phyloP scores from a whole-genome alignment of 2,113 vertebrate genomes.

The Labrus mixtus region DNA sequence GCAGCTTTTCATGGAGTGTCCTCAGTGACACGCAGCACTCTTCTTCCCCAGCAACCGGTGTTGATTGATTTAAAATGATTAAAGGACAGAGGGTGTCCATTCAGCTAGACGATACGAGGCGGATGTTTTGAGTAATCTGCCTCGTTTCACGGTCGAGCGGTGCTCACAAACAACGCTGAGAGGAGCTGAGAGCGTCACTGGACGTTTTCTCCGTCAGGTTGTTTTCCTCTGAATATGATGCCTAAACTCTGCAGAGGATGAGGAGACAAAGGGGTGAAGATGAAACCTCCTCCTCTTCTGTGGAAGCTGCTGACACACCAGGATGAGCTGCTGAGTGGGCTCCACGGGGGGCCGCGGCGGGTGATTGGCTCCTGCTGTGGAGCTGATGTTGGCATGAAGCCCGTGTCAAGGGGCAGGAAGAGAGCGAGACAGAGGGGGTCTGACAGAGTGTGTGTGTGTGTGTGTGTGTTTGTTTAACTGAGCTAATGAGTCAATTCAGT shows the following conservation, averaged over 20 bases:
- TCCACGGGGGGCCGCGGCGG: conserved; percentile 39
- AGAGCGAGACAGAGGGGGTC: conserved; percentile 5
- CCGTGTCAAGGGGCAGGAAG: conserved; percentile 26
- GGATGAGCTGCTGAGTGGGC: conserved; percentile 55
- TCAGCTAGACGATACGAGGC: conserved; percentile 14
- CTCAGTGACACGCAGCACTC: neutral
- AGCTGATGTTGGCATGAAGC: conserved; percentile 51
- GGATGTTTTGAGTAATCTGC: conserved; percentile 17
- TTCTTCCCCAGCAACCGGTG: neutral
- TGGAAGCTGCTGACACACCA: conserved; percentile 62
- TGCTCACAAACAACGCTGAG: conserved; percentile 19
- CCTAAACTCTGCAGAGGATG: conserved; percentile 3
- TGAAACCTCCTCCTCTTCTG: conserved; percentile 1
- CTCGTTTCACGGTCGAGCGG: conserved; percentile 41
- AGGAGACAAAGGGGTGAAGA: conserved; percentile 1
- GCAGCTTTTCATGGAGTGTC: neutral
- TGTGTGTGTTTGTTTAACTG: conserved; percentile 1
- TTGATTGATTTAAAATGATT: neutral
- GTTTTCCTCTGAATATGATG: conserved; percentile 11
- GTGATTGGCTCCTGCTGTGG: conserved; percentile 45
- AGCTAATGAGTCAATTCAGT: neutral
- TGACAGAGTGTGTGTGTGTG: neutral
- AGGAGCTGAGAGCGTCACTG: neutral
- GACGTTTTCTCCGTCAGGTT: conserved; percentile 19
- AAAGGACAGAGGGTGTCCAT: conserved; percentile 7